Base-by-base conservation (phyloP, 2,888 invertebrate genomes). In the Gari tellinella region DNA sequence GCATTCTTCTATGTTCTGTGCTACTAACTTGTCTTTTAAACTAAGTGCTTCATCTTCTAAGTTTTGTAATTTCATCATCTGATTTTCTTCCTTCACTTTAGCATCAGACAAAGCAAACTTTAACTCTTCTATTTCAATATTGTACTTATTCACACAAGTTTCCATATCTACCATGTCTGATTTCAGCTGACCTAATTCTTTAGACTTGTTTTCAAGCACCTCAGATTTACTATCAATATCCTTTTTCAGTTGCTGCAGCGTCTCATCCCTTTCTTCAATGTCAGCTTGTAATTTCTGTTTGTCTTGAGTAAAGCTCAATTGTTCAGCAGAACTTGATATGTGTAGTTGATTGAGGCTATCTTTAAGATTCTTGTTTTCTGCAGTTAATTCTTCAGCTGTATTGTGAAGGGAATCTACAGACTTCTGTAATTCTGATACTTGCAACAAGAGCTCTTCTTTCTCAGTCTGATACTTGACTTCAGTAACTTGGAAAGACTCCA, bases 281-380 rank as follows among this genome's bases (percentile, higher is more conserved):
- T 45, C 40, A 53, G 58, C 72, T 19, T 65, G 21, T 21, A 66
- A 43, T 38, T 72, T 72, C 14, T 62, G 15, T 8, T 66, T 25
- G 26, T 77, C 53, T 51, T 62, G 68, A 19, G 72, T 72, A 10
- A 80, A 55, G 21, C 58, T 52, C 15, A 80, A 62, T 40, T 58
- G 12, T 19, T 49, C 49, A 14, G 58, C 62, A 3, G 74, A 74
- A 10, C 74, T 62, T 68, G 61, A n/a, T 67, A 55, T 38, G 70
- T 66, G 4, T 10, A 23, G 21, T 52, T 52, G 31, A 37, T n/a
- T 37, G 37, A 69, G 48, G 3, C 61, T 40, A 68, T 76, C 74
- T 69, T 81, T 75, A 46, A 77, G 26, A 7, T 26, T 23, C 45
- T 67, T 31, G 17, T 49, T 46, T 26, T 57, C 61, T 43, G 45